Evolutionary conservation across 2,113 vertebrate genomes (phyloP), one percentile per base, ranked within the genome.

Genomic region (Cnemophilus loriae): DNA sequence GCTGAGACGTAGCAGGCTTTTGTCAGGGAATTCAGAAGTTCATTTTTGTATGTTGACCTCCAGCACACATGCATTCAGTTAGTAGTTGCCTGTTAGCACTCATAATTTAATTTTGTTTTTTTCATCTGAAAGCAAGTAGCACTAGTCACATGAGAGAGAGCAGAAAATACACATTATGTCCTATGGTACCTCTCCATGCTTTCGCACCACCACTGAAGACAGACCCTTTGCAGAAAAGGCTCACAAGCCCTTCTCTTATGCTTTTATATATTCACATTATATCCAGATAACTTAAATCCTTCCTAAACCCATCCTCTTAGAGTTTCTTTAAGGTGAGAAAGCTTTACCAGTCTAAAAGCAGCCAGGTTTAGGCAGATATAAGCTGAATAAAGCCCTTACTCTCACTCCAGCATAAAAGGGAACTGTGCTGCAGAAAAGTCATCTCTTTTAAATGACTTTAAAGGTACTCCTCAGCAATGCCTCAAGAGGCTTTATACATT

Each of bases 311-410:
- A 15, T 73, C n/a, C n/a, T 86, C 18, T 79, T 71, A 32, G 8
- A 55, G 42, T 74, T 84, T 94, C 30, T 68, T 75, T 73, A 79
- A 79, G 69, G 46, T 68, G 16, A 79, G 65, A 85, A 75, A 65
- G 21, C 53, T 85, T 85, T 68, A 37, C 55, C 6, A 7, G 17
- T 60, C 27, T 85, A 64, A 75, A 60, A 75, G 22, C 19, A 85
- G 24, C 1, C 69, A 60, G 24, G 46, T 44, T 87, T 87, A 87
- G 53, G 21, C 18, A 70, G n/a, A n/a, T 3, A 4, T 84, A 94
- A 91, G 56, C 39, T 79, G 57, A 85, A 85, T 85, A 79, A 96
- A 87, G 7, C n/a, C 9, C 28, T 78, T 59, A 74, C 33, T 76
- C 16, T 95, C 59, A 46, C 28, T 89, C 44, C 24, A 56, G 13